A percentile compares a stretch with the other conserved stretches of the same genome.
These are phyloP conservation scores for Phrynocephalus vlangalii DNA, from an alignment of 2,797 vertebrate species.

Conservation along the genomic window DNA sequence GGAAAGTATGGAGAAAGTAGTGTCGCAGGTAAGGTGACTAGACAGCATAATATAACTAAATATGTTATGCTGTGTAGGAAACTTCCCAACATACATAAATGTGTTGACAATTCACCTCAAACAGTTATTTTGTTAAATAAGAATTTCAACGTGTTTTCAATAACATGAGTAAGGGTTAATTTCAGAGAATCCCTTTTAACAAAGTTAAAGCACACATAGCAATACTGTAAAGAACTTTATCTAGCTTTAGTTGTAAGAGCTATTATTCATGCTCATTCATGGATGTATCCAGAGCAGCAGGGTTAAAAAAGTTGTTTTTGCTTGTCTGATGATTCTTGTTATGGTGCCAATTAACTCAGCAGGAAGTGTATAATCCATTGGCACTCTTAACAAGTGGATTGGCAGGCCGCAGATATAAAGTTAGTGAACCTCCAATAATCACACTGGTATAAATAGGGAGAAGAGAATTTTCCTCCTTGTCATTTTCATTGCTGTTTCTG, in stretches of 20 bases:
- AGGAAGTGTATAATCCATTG: slow-evolving; percentile 11
- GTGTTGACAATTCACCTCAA: neutral
- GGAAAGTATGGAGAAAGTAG: neutral
- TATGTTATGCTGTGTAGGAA: neutral
- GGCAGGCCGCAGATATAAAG: neutral
- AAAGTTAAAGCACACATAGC: neutral
- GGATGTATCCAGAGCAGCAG: neutral
- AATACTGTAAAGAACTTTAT: neutral
- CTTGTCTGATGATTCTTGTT: slow-evolving; percentile 13
- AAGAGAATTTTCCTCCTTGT: neutral
- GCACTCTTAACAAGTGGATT: slow-evolving; percentile 3
- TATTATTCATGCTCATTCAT: slow-evolving; percentile 20
- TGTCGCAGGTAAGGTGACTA: too few species aligned
- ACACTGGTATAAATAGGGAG: neutral
- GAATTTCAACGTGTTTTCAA: slow-evolving; percentile 1
- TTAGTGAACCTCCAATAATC: neutral
- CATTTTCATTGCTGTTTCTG: neutral
- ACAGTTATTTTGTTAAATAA: slow-evolving; percentile 7
- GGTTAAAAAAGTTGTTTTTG: slow-evolving; percentile 19
- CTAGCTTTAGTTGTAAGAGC: neutral
- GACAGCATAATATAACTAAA: too few species aligned
- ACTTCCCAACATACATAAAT: neutral
- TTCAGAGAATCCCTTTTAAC: neutral
- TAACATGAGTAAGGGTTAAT: neutral
- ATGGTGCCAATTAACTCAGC: slow-evolving; percentile 19